A percentile compares a stretch with the other conserved stretches of the same genome.
Conservation (phyloP, 2,888 invertebrate genomes). For the Chydorus sphaericus region DNA sequence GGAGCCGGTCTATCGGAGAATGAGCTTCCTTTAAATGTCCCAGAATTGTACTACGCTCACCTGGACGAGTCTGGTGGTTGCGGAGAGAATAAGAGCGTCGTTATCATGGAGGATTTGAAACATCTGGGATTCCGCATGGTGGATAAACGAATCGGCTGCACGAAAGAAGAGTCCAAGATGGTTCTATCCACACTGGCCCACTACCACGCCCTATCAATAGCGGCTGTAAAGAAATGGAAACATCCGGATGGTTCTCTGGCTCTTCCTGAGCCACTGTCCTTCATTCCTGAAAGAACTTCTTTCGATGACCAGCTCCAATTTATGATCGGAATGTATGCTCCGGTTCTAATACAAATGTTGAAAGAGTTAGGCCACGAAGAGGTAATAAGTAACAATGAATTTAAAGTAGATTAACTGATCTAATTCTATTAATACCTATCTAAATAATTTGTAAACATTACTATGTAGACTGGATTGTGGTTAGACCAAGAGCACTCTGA, state of each 20-base stretch:
- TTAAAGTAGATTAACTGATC: too few species aligned
- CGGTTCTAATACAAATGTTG: not conserved
- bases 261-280: too few species aligned
- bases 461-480: not conserved
- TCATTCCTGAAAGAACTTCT: not conserved
- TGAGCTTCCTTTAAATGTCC: not conserved
- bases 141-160: constrained; percentile 9
- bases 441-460: not conserved
- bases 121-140: constrained; percentile 1
- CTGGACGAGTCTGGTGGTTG: constrained; percentile 1
- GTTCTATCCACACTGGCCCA: constrained; percentile 10
- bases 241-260: too few species aligned
- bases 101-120: constrained; percentile 10
- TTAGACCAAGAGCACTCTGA: too few species aligned
- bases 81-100: not conserved
- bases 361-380: too few species aligned
- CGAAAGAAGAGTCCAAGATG: not conserved
- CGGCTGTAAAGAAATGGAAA: not conserved
- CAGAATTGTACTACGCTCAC: constrained; percentile 6
- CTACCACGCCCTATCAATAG: constrained; percentile 4
- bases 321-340: not conserved
- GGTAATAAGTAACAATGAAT: too few species aligned
- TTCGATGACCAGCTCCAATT: too few species aligned
- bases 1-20: too few species aligned
- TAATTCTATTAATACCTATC: too few species aligned